These are phyloP conservation scores for Heliconius himera DNA, from an alignment of 1,140 invertebrate species.

Conservation along the genomic window DNA sequence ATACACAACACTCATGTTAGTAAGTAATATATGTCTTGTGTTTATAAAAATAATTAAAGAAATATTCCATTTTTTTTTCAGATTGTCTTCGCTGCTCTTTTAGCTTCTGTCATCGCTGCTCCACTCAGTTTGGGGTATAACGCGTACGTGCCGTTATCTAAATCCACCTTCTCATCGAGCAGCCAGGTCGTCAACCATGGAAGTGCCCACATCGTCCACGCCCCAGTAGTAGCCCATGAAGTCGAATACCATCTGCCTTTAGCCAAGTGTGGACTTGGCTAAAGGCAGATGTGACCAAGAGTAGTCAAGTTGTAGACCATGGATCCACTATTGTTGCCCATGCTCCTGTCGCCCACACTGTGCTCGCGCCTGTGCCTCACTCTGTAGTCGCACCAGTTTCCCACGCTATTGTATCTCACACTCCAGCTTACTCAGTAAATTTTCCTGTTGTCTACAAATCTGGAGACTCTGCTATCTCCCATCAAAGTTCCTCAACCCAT, in stretches of 20 bases:
- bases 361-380: conserved; percentile 42
- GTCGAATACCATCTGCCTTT: conserved; percentile 50
- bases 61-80: conserved; percentile 30
- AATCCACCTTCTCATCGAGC: conserved; percentile 63
- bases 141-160: conserved; percentile 52
- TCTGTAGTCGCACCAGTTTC: conserved; percentile 40
- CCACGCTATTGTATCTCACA: conserved; percentile 44
- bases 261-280: no score
- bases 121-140: conserved; percentile 51
- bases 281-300: conserved; percentile 64
- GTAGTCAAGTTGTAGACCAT: conserved; percentile 67
- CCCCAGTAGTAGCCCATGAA: conserved; percentile 49
- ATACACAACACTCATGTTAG: no score
- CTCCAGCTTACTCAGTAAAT: conserved; percentile 48
- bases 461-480: conserved; percentile 59
- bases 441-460: conserved; percentile 54
- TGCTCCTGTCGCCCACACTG: conserved; percentile 48
- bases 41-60: no score
- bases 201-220: conserved; percentile 51
- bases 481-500: conserved; percentile 62
- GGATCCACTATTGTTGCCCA: conserved; percentile 58
- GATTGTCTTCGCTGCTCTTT: conserved; percentile 71
- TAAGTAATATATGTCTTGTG: no score
- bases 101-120: conserved; percentile 74
- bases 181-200: conserved; percentile 68